Conservation (phyloP, 2,797 vertebrate genomes). For the Gambusia yucatana region DNA sequence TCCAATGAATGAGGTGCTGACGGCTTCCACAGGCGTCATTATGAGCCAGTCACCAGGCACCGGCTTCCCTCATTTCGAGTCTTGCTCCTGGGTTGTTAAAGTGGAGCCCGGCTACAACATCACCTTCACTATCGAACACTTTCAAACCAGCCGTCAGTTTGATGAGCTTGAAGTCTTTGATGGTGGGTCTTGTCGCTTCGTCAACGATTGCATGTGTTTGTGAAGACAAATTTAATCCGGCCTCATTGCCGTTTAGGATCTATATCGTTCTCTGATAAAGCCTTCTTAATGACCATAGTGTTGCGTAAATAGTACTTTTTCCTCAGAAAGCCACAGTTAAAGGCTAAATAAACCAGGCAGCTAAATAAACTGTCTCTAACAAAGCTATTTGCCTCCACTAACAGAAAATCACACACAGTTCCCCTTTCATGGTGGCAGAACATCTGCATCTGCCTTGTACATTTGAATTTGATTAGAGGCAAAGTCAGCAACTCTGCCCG, state of each 20-base stretch:
- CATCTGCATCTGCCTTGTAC: constrained; percentile 50
- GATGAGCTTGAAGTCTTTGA: constrained; percentile 98
- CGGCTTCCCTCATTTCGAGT: constrained; percentile 94
- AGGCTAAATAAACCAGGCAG: constrained; percentile 28
- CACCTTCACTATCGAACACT: constrained; percentile 93
- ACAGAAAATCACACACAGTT: constrained; percentile 31
- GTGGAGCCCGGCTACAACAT: constrained; percentile 93
- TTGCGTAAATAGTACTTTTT: constrained; percentile 25
- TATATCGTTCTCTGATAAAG: background rate
- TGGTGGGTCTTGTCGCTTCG: constrained; percentile 76
- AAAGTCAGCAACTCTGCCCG: constrained; percentile 62
- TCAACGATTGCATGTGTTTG: background rate
- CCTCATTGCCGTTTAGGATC: background rate
- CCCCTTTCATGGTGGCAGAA: constrained; percentile 46
- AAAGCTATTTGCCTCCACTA: constrained; percentile 22
- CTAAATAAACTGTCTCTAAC: constrained; percentile 22
- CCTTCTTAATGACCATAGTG: background rate
- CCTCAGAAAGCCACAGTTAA: constrained; percentile 28
- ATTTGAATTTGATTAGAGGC: constrained; percentile 74
- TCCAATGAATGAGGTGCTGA: constrained; percentile 92
- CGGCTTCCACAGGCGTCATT: constrained; percentile 92
- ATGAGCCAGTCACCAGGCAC: constrained; percentile 93
- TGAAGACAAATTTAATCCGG: background rate
- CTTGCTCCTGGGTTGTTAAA: constrained; percentile 96
- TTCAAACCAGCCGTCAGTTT: constrained; percentile 95